Conservation (phyloP, 2,797 vertebrate genomes). For the Coendou prehensilis region DNA sequence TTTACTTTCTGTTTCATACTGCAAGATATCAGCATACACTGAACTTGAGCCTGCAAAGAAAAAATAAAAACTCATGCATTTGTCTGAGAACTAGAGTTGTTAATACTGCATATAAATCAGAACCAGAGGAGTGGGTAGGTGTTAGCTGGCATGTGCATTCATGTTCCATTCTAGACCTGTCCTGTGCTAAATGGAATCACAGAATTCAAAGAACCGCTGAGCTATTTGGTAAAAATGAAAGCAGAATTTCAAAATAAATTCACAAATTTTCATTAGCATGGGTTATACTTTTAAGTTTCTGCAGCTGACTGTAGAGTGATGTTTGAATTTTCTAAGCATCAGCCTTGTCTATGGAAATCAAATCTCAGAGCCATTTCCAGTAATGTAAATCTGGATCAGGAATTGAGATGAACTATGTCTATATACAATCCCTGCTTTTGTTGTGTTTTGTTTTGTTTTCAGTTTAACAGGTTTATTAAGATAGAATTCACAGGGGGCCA, state of each 20-base stretch:
- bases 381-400: constrained; percentile 46
- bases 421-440: not conserved
- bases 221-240: constrained; percentile 74
- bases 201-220: constrained; percentile 63
- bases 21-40: constrained; percentile 22
- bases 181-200: constrained; percentile 67
- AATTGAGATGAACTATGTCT: constrained; percentile 29
- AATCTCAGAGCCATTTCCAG: constrained; percentile 49
- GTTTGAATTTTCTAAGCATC: constrained; percentile 73
- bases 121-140: constrained; percentile 9
- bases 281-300: constrained; percentile 70
- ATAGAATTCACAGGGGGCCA: too few species aligned
- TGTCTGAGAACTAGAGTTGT: constrained; percentile 42
- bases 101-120: constrained; percentile 56
- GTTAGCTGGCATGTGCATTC: constrained; percentile 53
- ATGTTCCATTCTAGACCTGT: constrained; percentile 47
- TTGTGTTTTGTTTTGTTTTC: not conserved
- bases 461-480: constrained; percentile 39
- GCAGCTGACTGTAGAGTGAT: constrained; percentile 72
- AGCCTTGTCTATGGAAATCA: constrained; percentile 59
- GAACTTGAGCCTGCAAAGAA: constrained; percentile 27
- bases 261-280: constrained; percentile 70
- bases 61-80: constrained; percentile 16
- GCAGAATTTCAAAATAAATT: constrained; percentile 70
- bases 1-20: constrained; percentile 45